A percentile compares a stretch with the other conserved stretches of the same genome.
phyloP scores from a whole-genome alignment of 2,888 invertebrate species.

The Coremacera marginata region DNA sequence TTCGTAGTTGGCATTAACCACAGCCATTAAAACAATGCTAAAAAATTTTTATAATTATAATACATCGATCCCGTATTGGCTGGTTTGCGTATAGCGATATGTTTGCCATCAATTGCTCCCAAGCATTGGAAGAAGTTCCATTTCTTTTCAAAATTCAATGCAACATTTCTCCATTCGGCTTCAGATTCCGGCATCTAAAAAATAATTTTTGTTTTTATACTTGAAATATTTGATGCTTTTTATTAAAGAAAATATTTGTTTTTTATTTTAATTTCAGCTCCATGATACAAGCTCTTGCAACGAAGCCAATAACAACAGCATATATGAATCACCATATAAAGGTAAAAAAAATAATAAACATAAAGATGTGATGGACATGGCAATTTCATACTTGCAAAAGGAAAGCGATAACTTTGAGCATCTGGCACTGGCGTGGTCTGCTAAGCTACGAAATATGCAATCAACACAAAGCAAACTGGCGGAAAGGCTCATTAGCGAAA shows the following conservation, averaged over 20 bases:
- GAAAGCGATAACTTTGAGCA: not conserved
- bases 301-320: no score
- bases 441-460: slow-evolving; percentile 35
- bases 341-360: slow-evolving; percentile 20
- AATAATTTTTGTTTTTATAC: no score
- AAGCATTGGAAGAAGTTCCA: no score
- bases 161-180: not conserved
- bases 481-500: slow-evolving; percentile 25
- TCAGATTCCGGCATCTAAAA: not conserved
- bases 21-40: no score
- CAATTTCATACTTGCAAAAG: slow-evolving; percentile 1
- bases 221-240: not conserved
- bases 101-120: no score
- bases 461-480: slow-evolving; percentile 29
- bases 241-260: not conserved
- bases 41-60: no score
- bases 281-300: not conserved
- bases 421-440: slow-evolving; percentile 30
- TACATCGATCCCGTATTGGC: no score
- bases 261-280: not conserved
- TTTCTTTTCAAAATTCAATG: no score
- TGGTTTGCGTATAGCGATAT: no score
- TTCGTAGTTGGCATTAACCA: no score
- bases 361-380: not conserved
- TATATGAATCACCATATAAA: not conserved